These are phyloP conservation scores for Melanostigma gelatinosum DNA, from an alignment of 2,113 vertebrate genomes.

Conservation along the genomic window DNA sequence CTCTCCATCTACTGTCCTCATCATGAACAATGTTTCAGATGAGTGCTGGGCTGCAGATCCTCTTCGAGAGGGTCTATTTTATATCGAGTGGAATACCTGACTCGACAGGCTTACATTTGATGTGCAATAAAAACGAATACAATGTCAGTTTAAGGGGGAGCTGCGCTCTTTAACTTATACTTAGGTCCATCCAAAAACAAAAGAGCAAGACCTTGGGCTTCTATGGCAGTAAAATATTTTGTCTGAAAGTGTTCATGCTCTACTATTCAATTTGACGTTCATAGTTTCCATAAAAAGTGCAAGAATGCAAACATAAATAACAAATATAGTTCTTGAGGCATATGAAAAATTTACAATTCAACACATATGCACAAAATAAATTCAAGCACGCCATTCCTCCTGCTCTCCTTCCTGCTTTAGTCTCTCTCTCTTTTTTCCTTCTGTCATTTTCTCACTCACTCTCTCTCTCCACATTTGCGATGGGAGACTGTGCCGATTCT, in stretches of 20 bases:
- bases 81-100: conserved; percentile 34
- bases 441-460: conserved; percentile 7
- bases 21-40: conserved; percentile 53
- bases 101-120: conserved; percentile 39
- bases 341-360: conserved; percentile 48
- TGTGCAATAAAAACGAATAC: conserved; percentile 50
- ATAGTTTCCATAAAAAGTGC: conserved; percentile 48
- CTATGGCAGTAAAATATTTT: conserved; percentile 56
- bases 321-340: conserved; percentile 50
- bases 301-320: conserved; percentile 64
- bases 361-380: conserved; percentile 40
- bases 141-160: conserved; percentile 30
- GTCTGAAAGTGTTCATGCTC: conserved; percentile 42
- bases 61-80: conserved; percentile 14
- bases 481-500: conserved; percentile 61
- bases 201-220: conserved; percentile 49
- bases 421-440: conserved; percentile 18
- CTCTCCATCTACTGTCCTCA: conserved; percentile 34
- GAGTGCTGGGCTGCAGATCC: conserved; percentile 37
- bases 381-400: not conserved
- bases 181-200: conserved; percentile 42
- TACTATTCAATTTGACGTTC: conserved; percentile 49
- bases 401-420: conserved; percentile 9
- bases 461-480: conserved; percentile 41
- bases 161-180: not conserved